A percentile compares a stretch with the other conserved stretches of the same genome.
phyloP scores from a whole-genome alignment of 2,113 vertebrate species.

The Tragelaphus imberbis region DNA sequence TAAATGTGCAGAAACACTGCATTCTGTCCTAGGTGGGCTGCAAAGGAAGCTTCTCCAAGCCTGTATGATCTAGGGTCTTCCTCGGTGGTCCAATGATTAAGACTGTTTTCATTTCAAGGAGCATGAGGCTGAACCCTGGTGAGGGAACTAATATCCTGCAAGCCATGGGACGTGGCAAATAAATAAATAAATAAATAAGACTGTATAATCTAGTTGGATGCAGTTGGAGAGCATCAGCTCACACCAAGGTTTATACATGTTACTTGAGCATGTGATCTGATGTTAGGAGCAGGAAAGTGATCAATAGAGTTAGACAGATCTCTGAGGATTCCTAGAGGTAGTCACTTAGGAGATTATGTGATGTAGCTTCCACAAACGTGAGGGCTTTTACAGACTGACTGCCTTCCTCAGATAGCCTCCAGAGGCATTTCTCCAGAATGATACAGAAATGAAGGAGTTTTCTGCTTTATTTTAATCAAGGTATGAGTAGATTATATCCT shows the following conservation, averaged over 20 bases:
- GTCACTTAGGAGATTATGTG: background rate
- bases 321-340: background rate
- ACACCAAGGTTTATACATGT: background rate
- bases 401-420: background rate
- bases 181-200: background rate
- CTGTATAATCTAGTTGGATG: background rate
- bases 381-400: background rate
- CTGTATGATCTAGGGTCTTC: background rate
- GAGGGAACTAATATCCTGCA: background rate
- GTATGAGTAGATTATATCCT: background rate
- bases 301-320: background rate
- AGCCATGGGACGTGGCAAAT: background rate
- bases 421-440: background rate
- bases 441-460: background rate
- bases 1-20: background rate
- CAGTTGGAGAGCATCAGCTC: background rate
- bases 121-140: background rate
- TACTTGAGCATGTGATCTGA: background rate
- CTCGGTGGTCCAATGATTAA: background rate
- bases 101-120: background rate
- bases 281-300: background rate
- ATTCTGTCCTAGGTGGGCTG: background rate
- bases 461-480: constrained; percentile 30
- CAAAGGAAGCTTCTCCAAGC: background rate
- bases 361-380: background rate